These are phyloP conservation scores for Heliconius hermathena DNA, from an alignment of 1,140 invertebrate species.

Conservation along the genomic window DNA sequence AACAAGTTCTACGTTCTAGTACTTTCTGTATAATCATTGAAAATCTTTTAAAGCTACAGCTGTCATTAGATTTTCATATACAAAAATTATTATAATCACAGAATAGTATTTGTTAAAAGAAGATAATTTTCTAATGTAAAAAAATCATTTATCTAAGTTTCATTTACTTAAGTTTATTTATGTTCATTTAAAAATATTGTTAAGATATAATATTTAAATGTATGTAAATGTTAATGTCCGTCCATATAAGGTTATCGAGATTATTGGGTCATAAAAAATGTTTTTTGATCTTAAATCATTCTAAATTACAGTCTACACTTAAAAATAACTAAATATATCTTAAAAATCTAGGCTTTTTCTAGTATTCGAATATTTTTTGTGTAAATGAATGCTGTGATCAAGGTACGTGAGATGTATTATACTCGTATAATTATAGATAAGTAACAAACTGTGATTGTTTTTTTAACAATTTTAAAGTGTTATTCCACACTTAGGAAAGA, in stretches of 20 bases:
- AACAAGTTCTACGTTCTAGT: too few relatives aligned
- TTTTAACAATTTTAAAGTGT: too few relatives aligned
- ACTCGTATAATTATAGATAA: conserved; percentile 4
- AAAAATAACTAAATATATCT: background rate
- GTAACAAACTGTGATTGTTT: conserved; percentile 33
- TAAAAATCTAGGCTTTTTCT: background rate
- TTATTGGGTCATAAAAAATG: background rate
- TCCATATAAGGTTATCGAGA: background rate
- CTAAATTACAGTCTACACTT: background rate
- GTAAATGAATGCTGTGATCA: conserved; percentile 1
- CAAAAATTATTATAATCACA: too few relatives aligned
- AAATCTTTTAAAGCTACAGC: too few relatives aligned
- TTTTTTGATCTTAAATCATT: background rate
- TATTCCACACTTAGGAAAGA: too few relatives aligned
- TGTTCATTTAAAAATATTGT: background rate
- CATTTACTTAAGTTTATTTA: conserved; percentile 5
- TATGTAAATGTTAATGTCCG: background rate
- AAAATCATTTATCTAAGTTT: too few relatives aligned
- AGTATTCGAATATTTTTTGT: background rate
- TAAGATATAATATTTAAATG: background rate
- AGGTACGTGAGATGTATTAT: background rate
- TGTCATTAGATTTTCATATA: too few relatives aligned
- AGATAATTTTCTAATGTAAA: too few relatives aligned
- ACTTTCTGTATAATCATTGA: too few relatives aligned
- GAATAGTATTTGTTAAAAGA: too few relatives aligned